Percentiles rank a stretch among this genome's conserved stretches.
Conservation (phyloP, 2,113 vertebrate species). For the Thryonomys swinderianus region DNA sequence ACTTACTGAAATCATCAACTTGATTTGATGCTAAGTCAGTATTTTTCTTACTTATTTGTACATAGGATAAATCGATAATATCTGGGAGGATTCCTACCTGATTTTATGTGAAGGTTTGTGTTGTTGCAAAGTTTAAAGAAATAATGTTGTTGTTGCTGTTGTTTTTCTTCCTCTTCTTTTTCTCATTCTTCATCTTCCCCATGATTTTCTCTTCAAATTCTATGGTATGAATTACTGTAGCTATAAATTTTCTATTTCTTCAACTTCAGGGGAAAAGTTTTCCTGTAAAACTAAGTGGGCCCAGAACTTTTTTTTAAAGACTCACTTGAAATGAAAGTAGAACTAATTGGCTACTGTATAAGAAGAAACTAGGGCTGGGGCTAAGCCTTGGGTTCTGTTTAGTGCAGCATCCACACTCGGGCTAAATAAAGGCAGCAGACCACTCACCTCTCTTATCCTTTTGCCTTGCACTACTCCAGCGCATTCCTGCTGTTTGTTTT, state of each 20-base stretch:
- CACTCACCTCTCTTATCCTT: not conserved
- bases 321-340: not conserved
- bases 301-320: not conserved
- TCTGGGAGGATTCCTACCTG: not conserved
- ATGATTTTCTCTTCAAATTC: not conserved
- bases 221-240: not conserved
- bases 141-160: not conserved
- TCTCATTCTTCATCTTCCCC: not conserved
- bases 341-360: not conserved
- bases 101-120: not conserved
- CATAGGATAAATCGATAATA: not conserved
- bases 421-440: not conserved
- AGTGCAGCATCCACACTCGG: no score
- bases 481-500: not conserved
- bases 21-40: not conserved
- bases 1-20: not conserved
- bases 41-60: not conserved
- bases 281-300: slow-evolving; percentile 6
- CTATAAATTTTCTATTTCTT: not conserved
- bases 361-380: not conserved
- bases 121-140: not conserved
- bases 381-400: not conserved
- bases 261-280: not conserved
- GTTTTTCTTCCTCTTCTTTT: no score
- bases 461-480: not conserved